A percentile compares a stretch with the other conserved stretches of the same genome.
phyloP scores from a whole-genome alignment of 1,140 invertebrate species.

The Drosophila takahashii region DNA sequence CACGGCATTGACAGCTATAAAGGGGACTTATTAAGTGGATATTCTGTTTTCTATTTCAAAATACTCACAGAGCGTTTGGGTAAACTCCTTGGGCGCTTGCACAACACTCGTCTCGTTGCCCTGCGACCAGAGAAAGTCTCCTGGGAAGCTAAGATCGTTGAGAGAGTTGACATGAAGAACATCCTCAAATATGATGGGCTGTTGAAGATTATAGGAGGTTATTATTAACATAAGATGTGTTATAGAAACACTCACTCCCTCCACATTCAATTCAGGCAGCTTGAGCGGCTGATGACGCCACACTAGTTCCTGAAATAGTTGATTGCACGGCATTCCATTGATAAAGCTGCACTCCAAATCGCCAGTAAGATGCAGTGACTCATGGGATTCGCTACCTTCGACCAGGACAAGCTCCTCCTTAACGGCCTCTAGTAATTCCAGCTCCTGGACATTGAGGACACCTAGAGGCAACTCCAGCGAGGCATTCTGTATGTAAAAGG shows the following conservation, averaged over 20 bases:
- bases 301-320: slow-evolving; percentile 82
- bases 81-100: slow-evolving; percentile 84
- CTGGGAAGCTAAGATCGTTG: slow-evolving; percentile 85
- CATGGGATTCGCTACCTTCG: slow-evolving; percentile 15
- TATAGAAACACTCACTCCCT: slow-evolving; percentile 81
- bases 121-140: slow-evolving; percentile 84
- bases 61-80: slow-evolving; percentile 48
- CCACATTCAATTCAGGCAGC: slow-evolving; percentile 80
- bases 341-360: slow-evolving; percentile 69
- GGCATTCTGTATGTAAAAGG: slow-evolving; percentile 67
- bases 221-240: neutral
- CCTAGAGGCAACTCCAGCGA: slow-evolving; percentile 53
- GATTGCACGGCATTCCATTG: slow-evolving; percentile 77
- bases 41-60: neutral
- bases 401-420: neutral
- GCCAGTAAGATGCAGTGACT: slow-evolving; percentile 32
- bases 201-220: neutral
- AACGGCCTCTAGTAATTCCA: slow-evolving; percentile 46
- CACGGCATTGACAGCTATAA: slow-evolving; percentile 57
- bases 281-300: slow-evolving; percentile 75
- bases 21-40: too few relatives aligned
- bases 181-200: slow-evolving; percentile 80
- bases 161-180: slow-evolving; percentile 71
- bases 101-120: slow-evolving; percentile 66
- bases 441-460: slow-evolving; percentile 46